phyloP scores from a whole-genome alignment of 2,888 invertebrate species.

The Antheraea assamensis region DNA sequence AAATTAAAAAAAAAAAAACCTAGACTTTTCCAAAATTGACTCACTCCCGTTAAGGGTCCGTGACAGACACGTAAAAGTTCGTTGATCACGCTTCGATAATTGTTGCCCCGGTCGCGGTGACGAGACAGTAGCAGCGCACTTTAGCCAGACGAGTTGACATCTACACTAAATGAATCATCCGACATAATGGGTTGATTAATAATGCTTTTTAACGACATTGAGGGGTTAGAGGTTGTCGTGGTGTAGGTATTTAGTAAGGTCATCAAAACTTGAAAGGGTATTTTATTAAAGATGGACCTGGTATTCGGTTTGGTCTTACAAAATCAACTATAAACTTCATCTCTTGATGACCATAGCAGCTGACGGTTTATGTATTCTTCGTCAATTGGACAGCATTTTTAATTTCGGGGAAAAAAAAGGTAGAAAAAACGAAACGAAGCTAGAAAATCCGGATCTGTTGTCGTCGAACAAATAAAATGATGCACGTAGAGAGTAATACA shows the following conservation, averaged over 20 bases:
- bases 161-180: not conserved
- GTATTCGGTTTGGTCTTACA: too few species aligned
- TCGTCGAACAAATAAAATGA: not conserved
- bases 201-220: not conserved
- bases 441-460: not conserved
- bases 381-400: not conserved
- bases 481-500: not conserved
- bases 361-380: not conserved
- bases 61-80: conserved; percentile 19
- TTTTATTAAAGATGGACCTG: too few species aligned
- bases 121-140: conserved; percentile 14
- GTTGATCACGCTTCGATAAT: conserved; percentile 25
- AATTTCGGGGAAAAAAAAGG: not conserved
- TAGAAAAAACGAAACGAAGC: not conserved
- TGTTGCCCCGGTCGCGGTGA: conserved; percentile 17
- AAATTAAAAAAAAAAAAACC: not conserved
- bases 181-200: not conserved
- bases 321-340: too few species aligned
- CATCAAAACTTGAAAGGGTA: too few species aligned
- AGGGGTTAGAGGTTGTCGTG: not conserved
- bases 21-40: not conserved
- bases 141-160: conserved; percentile 17
- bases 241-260: too few species aligned
- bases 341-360: not conserved
- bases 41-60: not conserved